Conservation (phyloP, 2,113 vertebrate genomes). For the Macroglossus sobrinus region DNA sequence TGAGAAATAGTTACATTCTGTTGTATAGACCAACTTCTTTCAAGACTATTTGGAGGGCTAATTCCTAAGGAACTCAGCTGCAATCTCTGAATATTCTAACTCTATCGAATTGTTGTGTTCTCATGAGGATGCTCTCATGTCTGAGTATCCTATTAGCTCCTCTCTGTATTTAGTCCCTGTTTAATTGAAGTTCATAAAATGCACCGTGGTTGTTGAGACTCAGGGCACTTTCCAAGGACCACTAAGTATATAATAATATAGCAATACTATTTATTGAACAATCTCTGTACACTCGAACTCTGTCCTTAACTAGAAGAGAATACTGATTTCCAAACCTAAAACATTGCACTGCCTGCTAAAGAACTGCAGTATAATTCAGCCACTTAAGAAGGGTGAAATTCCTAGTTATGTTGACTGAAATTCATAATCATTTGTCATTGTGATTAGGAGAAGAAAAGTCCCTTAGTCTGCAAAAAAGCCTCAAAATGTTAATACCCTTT, state of each 20-base stretch:
- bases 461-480: constrained; percentile 40
- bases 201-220: background rate
- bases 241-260: background rate
- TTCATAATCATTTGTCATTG: constrained; percentile 19
- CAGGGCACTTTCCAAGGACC: background rate
- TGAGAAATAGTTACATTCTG: background rate
- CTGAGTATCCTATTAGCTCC: background rate
- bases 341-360: background rate
- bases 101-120: fast-evolving
- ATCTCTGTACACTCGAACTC: background rate
- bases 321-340: background rate
- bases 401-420: background rate
- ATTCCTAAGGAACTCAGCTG: background rate
- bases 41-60: background rate
- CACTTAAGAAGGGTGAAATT: background rate
- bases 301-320: background rate
- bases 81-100: background rate
- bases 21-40: background rate
- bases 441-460: constrained; percentile 3
- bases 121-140: background rate
- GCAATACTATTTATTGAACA: background rate
- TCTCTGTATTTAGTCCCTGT: background rate
- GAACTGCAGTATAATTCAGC: background rate
- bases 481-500: constrained; percentile 71
- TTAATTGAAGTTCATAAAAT: background rate